Evolutionary conservation across 2,113 vertebrate species (phyloP).

Genomic region (Perca fluviatilis): DNA sequence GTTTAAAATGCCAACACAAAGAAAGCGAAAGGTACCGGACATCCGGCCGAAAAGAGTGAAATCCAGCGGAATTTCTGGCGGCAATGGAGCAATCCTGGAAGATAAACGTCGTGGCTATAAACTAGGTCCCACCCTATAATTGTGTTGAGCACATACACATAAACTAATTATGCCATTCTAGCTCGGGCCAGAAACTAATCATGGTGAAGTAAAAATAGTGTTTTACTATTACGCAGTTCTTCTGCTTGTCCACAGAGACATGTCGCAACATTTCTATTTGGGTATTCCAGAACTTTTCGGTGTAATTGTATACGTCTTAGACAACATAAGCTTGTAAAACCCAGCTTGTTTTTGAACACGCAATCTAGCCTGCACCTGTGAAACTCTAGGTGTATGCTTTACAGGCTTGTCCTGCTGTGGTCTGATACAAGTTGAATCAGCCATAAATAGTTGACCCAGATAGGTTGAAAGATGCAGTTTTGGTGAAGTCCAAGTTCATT

Average conservation of each 20-base stretch:
- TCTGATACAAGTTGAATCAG: constrained; percentile 59
- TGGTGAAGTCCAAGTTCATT: constrained; percentile 50
- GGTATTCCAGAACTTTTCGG: not conserved
- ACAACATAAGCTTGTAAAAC: not conserved
- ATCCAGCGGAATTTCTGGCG: too few relatives aligned
- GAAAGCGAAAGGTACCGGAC: too few relatives aligned
- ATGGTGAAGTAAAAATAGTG: not conserved
- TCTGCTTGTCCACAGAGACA: not conserved
- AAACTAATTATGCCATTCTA: too few relatives aligned
- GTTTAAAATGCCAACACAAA: too few relatives aligned
- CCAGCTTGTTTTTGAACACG: not conserved
- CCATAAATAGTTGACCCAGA: constrained; percentile 65
- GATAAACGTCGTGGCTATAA: too few relatives aligned
- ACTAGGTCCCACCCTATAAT: not conserved
- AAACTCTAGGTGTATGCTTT: constrained; percentile 50
- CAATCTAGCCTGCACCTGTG: constrained; percentile 44
- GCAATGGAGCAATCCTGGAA: too few relatives aligned
- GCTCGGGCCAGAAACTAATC: not conserved
- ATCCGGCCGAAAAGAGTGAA: too few relatives aligned
- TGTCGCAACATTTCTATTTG: not conserved
- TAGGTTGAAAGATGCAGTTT: constrained; percentile 52
- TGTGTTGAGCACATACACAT: not conserved
- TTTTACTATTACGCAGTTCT: not conserved
- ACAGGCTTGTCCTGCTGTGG: constrained; percentile 38
- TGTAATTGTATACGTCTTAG: not conserved